Evolutionary conservation across 2,888 invertebrate genomes (phyloP).

Genomic region (Megastigmus dorsalis): DNA sequence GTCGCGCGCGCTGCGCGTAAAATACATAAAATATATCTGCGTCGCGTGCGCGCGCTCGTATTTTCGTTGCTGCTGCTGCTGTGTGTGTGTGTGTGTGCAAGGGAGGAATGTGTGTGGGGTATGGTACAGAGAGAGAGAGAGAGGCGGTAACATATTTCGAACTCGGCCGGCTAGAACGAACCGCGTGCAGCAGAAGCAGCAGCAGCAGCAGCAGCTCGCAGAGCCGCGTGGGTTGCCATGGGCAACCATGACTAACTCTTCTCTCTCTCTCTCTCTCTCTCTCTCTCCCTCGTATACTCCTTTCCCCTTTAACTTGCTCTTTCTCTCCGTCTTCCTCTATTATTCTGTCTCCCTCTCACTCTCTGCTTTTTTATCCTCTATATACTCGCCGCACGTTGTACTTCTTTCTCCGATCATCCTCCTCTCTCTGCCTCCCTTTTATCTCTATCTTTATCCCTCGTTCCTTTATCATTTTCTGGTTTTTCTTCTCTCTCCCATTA

Average conservation of each 20-base stretch:
- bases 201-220: too few species aligned
- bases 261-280: conserved; percentile 36
- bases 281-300: neutral
- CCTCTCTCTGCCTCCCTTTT: conserved; percentile 30
- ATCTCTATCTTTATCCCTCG: conserved; percentile 22
- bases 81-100: too few species aligned
- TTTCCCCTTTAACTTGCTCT: neutral
- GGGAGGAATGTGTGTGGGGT: too few species aligned
- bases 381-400: neutral
- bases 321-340: neutral
- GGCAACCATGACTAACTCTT: conserved; percentile 68
- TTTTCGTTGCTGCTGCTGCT: too few species aligned
- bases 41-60: neutral
- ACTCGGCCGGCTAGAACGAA: too few species aligned
- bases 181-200: too few species aligned
- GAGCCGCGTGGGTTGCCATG: conserved; percentile 67
- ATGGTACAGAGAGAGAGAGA: too few species aligned
- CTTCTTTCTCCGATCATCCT: conserved; percentile 22
- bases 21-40: neutral
- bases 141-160: too few species aligned
- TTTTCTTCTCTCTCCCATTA: conserved; percentile 14
- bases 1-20: neutral
- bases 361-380: neutral
- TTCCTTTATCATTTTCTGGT: conserved; percentile 25
- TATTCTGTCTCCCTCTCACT: neutral